A percentile compares a stretch with the other conserved stretches of the same genome.
Evolutionary conservation across 2,888 invertebrate species (phyloP).

Genomic region (Sthenelais limicola): DNA sequence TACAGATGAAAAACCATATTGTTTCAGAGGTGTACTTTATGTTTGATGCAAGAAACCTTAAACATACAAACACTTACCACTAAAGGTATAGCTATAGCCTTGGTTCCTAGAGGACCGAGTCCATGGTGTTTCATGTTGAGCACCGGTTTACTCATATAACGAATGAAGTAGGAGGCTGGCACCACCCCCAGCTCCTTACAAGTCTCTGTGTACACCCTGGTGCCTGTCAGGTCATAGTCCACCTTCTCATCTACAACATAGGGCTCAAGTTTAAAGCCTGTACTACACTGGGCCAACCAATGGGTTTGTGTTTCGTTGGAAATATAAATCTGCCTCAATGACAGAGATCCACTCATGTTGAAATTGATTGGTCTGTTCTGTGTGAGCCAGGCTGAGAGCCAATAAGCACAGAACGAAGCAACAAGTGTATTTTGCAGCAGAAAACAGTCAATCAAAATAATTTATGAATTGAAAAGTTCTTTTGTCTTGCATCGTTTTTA

Average conservation of each 20-base stretch:
- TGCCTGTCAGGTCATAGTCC: slow-evolving; percentile 56
- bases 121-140: slow-evolving; percentile 63
- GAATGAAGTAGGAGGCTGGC: slow-evolving; percentile 62
- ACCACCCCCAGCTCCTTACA: slow-evolving; percentile 57
- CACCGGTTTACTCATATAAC: slow-evolving; percentile 57
- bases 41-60: background rate
- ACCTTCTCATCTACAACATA: slow-evolving; percentile 27
- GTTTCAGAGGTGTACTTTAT: background rate
- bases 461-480: too few species aligned
- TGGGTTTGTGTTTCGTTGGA: background rate
- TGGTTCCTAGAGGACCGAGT: slow-evolving; percentile 61
- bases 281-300: too few species aligned
- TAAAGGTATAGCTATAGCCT: slow-evolving; percentile 61
- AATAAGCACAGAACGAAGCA: too few species aligned
- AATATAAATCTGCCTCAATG: too few species aligned
- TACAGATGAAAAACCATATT: too few species aligned
- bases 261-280: too few species aligned
- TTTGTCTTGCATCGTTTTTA: too few species aligned
- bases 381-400: too few species aligned
- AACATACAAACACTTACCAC: slow-evolving; percentile 50
- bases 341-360: too few species aligned
- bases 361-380: too few species aligned
- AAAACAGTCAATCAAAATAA: too few species aligned
- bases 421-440: too few species aligned
- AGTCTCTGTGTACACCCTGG: slow-evolving; percentile 54